phyloP scores from a whole-genome alignment of 2,888 invertebrate genomes.

The Pherbina coryleti region DNA sequence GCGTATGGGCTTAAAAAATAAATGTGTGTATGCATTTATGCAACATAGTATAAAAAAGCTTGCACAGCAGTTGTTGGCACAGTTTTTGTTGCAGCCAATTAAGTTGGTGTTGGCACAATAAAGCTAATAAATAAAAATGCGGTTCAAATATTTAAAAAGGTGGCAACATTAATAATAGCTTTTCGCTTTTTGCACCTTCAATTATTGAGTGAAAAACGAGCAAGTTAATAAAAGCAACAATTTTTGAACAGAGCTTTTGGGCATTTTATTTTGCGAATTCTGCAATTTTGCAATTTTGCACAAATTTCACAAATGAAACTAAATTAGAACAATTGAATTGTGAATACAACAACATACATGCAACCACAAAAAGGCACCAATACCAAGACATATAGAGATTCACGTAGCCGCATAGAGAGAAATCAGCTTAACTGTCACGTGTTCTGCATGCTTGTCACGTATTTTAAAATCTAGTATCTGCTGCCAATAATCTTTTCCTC shows the following conservation, averaged over 20 bases:
- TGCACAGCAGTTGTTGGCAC: neutral
- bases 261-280: neutral
- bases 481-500: constrained; percentile 24
- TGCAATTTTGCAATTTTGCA: neutral
- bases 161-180: neutral
- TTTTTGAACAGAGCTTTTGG: neutral
- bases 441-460: constrained; percentile 60
- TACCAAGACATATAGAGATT: neutral
- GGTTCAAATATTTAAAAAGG: neutral
- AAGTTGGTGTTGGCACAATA: neutral
- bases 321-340: constrained; percentile 32
- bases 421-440: constrained; percentile 13
- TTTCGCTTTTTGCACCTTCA: neutral
- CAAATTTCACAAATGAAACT: constrained; percentile 2
- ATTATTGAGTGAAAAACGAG: neutral
- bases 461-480: constrained; percentile 57
- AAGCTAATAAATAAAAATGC: too few species aligned
- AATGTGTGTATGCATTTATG: neutral
- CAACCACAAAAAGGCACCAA: neutral
- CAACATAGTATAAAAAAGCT: neutral
- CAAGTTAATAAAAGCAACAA: too few species aligned
- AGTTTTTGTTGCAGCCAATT: neutral
- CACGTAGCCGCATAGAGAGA: neutral
- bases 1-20: neutral
- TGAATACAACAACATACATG: neutral